Percentiles rank a stretch among this genome's conserved stretches.
Conservation (phyloP, 2,888 invertebrate species). For the Apotomis capreana region DNA sequence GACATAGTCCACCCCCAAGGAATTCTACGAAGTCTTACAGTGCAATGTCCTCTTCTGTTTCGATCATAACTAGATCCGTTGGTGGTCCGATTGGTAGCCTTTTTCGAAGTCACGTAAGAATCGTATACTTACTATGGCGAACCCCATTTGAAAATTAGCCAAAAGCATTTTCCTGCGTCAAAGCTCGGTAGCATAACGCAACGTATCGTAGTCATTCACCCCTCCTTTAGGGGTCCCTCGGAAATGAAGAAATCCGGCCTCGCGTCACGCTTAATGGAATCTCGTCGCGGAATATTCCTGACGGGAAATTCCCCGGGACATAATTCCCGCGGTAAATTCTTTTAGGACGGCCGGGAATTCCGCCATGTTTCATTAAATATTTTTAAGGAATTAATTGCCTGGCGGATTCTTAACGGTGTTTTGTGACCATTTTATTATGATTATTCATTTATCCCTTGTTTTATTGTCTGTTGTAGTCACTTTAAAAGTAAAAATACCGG, state of each 20-base stretch:
- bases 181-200: constrained; percentile 2
- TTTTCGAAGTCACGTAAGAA: not conserved
- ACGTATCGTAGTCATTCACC: constrained; percentile 35
- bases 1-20: too few species aligned
- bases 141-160: constrained; percentile 16
- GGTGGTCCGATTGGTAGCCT: too few species aligned
- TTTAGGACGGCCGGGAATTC: constrained; percentile 28
- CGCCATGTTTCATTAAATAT: constrained; percentile 31
- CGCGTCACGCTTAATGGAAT: constrained; percentile 48
- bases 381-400: constrained; percentile 37
- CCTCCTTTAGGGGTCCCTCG: constrained; percentile 42
- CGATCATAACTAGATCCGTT: too few species aligned
- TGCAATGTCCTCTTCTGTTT: too few species aligned
- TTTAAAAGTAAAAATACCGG: not conserved
- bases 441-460: not conserved
- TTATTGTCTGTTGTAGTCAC: not conserved
- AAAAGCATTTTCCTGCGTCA: not conserved
- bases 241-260: constrained; percentile 50
- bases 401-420: constrained; percentile 1
- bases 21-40: too few species aligned
- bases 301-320: constrained; percentile 31
- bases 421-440: constrained; percentile 6
- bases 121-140: not conserved
- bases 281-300: constrained; percentile 31
- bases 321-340: constrained; percentile 41